A percentile compares a stretch with the other conserved stretches of the same genome.
Conservation (phyloP, 1,140 invertebrate genomes). For the Anagrus nilaparvatae region DNA sequence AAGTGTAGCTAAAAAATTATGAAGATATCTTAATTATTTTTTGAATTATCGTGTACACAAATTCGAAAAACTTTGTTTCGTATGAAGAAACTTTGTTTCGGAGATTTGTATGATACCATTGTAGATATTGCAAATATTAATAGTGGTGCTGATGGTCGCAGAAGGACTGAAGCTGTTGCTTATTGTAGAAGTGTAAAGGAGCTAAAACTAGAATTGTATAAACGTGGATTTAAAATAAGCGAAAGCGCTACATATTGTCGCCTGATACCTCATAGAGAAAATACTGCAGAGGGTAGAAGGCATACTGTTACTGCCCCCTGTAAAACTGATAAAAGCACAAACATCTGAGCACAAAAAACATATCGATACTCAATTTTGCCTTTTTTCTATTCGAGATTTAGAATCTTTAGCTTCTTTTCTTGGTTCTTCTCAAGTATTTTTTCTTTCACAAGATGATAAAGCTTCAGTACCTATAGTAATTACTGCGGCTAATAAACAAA, state of each 20-base stretch:
- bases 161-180: constrained; percentile 2
- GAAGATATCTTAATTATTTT: no score
- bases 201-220: constrained; percentile 7
- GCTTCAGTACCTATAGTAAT: constrained; percentile 33
- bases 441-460: constrained; percentile 34
- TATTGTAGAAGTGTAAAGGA: constrained; percentile 13
- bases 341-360: constrained; percentile 4
- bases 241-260: constrained; percentile 8
- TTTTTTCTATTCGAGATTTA: background rate
- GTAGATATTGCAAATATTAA: no score
- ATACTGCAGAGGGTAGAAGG: constrained; percentile 5
- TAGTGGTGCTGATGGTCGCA: no score
- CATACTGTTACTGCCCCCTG: constrained; percentile 1
- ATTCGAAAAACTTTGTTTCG: no score
- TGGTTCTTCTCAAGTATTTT: constrained; percentile 18
- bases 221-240: constrained; percentile 6
- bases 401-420: constrained; percentile 17
- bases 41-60: no score
- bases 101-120: no score
- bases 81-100: no score
- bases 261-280: constrained; percentile 4
- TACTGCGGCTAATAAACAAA: constrained; percentile 33
- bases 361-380: constrained; percentile 4
- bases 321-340: background rate
- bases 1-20: no score